Evolutionary conservation across 2,888 invertebrate genomes (phyloP).

Genomic region (Nymphalis urticae): DNA sequence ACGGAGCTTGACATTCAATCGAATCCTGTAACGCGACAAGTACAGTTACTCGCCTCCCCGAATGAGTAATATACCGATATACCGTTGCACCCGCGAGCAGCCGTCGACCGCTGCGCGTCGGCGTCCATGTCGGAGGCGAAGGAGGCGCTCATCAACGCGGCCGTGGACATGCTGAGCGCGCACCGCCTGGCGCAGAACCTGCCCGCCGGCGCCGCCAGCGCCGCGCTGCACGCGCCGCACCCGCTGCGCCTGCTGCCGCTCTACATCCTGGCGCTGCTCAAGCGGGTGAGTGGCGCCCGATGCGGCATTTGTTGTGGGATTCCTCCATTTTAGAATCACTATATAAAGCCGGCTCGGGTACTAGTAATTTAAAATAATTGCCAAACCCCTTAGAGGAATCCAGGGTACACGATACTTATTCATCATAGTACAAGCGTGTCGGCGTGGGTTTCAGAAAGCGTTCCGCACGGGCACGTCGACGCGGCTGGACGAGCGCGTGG

Average conservation of each 20-base stretch:
- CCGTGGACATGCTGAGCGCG: conserved; percentile 87
- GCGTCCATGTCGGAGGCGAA: conserved; percentile 95
- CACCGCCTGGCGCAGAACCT: conserved; percentile 81
- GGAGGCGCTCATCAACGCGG: conserved; percentile 97
- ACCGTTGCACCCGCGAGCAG: conserved; percentile 58
- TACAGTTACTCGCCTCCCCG: too few species aligned
- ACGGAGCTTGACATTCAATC: too few species aligned
- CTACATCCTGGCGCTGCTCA: conserved; percentile 93
- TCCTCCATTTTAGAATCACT: too few species aligned
- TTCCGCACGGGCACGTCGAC: conserved; percentile 94
- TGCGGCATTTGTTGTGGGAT: not conserved
- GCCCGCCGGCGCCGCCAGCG: conserved; percentile 68
- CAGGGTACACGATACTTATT: too few species aligned
- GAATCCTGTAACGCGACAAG: too few species aligned
- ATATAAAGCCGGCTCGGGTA: too few species aligned
- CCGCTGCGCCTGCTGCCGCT: conserved; percentile 92
- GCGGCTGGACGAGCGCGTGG: conserved; percentile 95
- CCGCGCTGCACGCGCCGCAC: conserved; percentile 87
- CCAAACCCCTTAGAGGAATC: too few species aligned
- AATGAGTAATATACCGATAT: too few species aligned
- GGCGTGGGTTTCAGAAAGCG: conserved; percentile 83
- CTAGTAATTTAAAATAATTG: too few species aligned
- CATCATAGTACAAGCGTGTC: too few species aligned
- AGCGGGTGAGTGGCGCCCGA: conserved; percentile 83
- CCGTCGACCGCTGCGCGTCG: conserved; percentile 94